A percentile compares a stretch with the other conserved stretches of the same genome.
Evolutionary conservation across 2,113 vertebrate genomes (phyloP).

Genomic region (Porphyrio hochstetteri): DNA sequence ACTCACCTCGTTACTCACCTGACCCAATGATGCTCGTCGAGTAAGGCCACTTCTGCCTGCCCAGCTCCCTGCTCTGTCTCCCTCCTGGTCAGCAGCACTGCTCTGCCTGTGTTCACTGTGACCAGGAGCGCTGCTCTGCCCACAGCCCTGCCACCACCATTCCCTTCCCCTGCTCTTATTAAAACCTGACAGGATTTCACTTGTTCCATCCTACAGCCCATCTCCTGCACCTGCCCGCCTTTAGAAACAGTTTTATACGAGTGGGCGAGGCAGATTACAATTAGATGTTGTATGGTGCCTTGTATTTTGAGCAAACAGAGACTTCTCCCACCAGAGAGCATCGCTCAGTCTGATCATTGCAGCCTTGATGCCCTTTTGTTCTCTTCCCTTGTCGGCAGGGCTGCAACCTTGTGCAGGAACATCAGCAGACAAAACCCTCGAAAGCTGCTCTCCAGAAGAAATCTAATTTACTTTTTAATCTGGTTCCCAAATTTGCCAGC

Average conservation of each 20-base stretch:
- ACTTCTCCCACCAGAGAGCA: conserved; percentile 66
- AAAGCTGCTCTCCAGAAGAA: conserved; percentile 79
- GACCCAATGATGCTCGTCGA: no score
- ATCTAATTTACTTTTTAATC: conserved; percentile 84
- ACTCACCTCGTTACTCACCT: no score
- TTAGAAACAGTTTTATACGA: conserved; percentile 70
- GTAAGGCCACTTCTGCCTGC: no score
- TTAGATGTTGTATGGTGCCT: conserved; percentile 65
- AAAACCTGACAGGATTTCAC: conserved; percentile 25
- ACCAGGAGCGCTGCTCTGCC: no score
- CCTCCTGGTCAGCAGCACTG: no score
- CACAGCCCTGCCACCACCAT: no score
- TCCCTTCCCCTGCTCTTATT: no score
- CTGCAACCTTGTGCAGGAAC: conserved; percentile 63
- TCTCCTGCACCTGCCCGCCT: conserved; percentile 60
- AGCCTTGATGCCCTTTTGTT: conserved; percentile 59
- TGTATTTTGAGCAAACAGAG: conserved; percentile 76
- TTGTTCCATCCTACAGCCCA: conserved; percentile 61
- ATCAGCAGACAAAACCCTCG: conserved; percentile 74
- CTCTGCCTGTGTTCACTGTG: no score
- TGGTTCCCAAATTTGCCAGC: conserved; percentile 78
- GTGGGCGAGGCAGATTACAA: conserved; percentile 68
- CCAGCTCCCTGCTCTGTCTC: no score
- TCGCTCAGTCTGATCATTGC: conserved; percentile 69
- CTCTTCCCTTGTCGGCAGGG: conserved; percentile 69